phyloP scores from a whole-genome alignment of 2,888 invertebrate genomes.

The Scaptomyza polygonia region DNA sequence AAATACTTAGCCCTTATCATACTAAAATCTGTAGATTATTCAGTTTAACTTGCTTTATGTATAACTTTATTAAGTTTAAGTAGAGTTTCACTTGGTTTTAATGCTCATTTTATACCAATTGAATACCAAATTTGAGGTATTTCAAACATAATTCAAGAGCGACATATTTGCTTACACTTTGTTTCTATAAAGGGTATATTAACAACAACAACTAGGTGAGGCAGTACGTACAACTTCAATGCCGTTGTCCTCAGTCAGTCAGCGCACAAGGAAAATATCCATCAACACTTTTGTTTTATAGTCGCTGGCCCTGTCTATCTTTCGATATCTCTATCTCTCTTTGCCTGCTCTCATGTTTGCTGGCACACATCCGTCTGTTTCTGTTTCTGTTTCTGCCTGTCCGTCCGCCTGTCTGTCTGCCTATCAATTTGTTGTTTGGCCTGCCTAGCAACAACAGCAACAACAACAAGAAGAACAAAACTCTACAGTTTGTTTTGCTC shows the following conservation, averaged over 20 bases:
- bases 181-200: constrained; percentile 28
- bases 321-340: constrained; percentile 1
- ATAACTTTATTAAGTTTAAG: too few species aligned
- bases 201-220: constrained; percentile 26
- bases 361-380: constrained; percentile 67
- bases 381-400: constrained; percentile 35
- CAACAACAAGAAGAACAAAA: constrained; percentile 25
- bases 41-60: too few species aligned
- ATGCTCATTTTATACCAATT: too few species aligned
- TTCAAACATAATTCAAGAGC: too few species aligned
- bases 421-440: constrained; percentile 78
- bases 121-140: too few species aligned
- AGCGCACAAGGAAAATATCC: constrained; percentile 78
- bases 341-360: constrained; percentile 55
- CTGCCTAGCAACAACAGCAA: constrained; percentile 35
- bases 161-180: not conserved
- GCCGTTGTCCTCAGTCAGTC: constrained; percentile 69
- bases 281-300: constrained; percentile 80
- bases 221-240: constrained; percentile 50
- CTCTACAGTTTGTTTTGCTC: constrained; percentile 71
- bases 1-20: not conserved
- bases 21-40: not conserved
- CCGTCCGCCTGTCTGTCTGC: constrained; percentile 44
- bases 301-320: constrained; percentile 38
- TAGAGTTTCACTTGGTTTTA: too few species aligned